Percentiles rank a stretch among this genome's conserved stretches.
Conservation (phyloP, 2,888 invertebrate genomes). For the Mesochorus sp. region DNA sequence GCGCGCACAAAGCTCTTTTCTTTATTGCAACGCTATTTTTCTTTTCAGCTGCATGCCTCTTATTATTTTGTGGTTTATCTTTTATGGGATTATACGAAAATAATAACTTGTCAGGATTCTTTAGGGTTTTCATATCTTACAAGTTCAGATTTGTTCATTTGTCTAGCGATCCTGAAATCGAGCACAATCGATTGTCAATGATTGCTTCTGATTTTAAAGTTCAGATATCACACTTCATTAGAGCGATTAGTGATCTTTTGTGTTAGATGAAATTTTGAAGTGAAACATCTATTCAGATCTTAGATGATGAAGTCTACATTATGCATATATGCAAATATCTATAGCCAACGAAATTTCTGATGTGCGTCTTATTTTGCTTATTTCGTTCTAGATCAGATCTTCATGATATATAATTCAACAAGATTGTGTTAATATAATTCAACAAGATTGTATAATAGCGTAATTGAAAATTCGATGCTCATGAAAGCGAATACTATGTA, state of each 20-base stretch:
- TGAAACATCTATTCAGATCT: no score
- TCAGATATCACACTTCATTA: neutral
- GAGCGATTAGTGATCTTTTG: neutral
- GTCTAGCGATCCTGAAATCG: neutral
- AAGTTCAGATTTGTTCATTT: neutral
- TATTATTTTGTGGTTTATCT: neutral
- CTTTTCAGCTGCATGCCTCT: neutral
- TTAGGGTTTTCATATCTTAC: no score
- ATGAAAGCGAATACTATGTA: constrained; percentile 28
- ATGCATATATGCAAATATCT: neutral
- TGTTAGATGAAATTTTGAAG: no score
- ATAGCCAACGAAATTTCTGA: neutral
- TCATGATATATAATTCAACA: neutral
- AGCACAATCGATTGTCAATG: constrained; percentile 2
- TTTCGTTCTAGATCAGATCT: neutral
- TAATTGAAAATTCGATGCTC: constrained; percentile 30
- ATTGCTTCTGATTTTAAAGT: neutral
- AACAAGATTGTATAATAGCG: neutral
- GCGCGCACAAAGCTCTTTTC: neutral
- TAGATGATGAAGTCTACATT: neutral
- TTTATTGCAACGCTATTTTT: neutral
- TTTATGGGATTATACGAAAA: neutral
- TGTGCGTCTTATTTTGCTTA: neutral
- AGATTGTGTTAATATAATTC: neutral
- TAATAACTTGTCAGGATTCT: neutral